Evolutionary conservation across 1,140 invertebrate genomes (phyloP).

Genomic region (Drosophila athabasca): DNA sequence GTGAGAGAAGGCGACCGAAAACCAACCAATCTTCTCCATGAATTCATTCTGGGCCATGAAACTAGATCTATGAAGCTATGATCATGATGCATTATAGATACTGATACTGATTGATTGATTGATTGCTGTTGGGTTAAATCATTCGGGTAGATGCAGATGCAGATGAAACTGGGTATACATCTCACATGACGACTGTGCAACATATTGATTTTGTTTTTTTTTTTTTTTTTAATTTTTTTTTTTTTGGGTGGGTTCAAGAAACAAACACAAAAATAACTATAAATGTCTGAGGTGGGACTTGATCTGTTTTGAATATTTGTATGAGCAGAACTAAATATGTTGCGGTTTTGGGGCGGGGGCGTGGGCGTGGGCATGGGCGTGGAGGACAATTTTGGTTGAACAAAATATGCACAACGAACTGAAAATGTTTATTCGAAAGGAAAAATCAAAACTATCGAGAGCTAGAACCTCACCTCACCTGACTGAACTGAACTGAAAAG

Average conservation of each 20-base stretch:
- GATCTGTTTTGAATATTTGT: conserved; percentile 29
- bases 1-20: conserved; percentile 91
- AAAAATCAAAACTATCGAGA: conserved; percentile 47
- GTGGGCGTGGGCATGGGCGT: background rate
- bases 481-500: conserved; percentile 13
- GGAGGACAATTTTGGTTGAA: conserved; percentile 45
- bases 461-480: conserved; percentile 25
- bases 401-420: conserved; percentile 50
- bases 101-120: conserved; percentile 32
- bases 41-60: conserved; percentile 39
- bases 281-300: conserved; percentile 33
- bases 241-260: conserved; percentile 36
- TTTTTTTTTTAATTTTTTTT: conserved; percentile 9
- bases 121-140: conserved; percentile 47
- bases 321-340: conserved; percentile 24
- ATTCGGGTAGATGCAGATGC: conserved; percentile 47
- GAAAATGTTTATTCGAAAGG: conserved; percentile 49
- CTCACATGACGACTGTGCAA: background rate
- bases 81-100: conserved; percentile 35
- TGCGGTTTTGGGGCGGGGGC: conserved; percentile 6
- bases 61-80: conserved; percentile 35
- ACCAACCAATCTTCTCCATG: conserved; percentile 84
- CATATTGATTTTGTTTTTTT: conserved; percentile 7
- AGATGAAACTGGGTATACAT: conserved; percentile 37
- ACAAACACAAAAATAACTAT: conserved; percentile 31